Evolutionary conservation across 2,797 vertebrate genomes (phyloP).

Genomic region (Ambastaia sidthimunki): DNA sequence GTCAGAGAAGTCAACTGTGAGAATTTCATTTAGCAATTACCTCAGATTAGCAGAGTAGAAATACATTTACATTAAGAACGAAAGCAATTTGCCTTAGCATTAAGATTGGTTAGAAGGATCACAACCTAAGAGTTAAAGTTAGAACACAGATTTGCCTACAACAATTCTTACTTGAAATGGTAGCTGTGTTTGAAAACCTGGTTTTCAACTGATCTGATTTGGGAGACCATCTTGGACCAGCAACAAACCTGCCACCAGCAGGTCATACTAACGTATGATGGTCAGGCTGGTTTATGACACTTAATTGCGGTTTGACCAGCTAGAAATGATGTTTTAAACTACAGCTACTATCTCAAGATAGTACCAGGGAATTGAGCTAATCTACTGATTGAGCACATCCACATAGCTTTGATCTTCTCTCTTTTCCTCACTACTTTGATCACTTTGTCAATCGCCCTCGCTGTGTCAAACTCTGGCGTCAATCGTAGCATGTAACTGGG

Average conservation of each 20-base stretch:
- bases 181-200: too few relatives aligned
- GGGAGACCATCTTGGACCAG: too few relatives aligned
- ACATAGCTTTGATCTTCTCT: conserved; percentile 1
- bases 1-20: too few relatives aligned
- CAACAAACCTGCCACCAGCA: too few relatives aligned
- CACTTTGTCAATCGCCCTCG: conserved; percentile 3
- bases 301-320: too few relatives aligned
- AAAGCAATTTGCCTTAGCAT: conserved; percentile 6
- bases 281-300: too few relatives aligned
- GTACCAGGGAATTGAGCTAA: neutral
- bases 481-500: conserved; percentile 35
- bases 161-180: too few relatives aligned
- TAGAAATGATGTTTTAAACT: too few relatives aligned
- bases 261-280: too few relatives aligned
- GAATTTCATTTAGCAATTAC: conserved; percentile 3
- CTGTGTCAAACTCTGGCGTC: conserved; percentile 31
- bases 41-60: conserved; percentile 11
- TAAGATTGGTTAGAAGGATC: neutral
- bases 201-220: too few relatives aligned
- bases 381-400: conserved; percentile 10
- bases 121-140: neutral
- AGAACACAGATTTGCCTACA: neutral
- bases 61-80: conserved; percentile 8
- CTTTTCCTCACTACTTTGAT: conserved; percentile 31
- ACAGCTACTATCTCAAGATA: too few relatives aligned